A percentile compares a stretch with the other conserved stretches of the same genome.
Evolutionary conservation across 2,888 invertebrate species (phyloP).

Genomic region (Pegoplata infirma): DNA sequence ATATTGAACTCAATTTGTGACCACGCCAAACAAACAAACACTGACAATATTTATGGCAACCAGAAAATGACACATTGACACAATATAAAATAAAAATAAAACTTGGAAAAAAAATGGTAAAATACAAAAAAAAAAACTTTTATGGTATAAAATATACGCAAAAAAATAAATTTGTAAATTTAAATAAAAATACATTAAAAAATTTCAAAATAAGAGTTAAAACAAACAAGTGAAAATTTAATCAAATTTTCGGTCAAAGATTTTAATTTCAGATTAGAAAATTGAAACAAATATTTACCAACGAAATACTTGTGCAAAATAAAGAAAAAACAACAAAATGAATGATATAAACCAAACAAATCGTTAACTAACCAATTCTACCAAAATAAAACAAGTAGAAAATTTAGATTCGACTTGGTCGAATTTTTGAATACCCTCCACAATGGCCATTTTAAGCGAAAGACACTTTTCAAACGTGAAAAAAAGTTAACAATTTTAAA

Average conservation of each 20-base stretch:
- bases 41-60: slow-evolving; percentile 63
- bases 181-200: slow-evolving; percentile 12
- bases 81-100: slow-evolving; percentile 53
- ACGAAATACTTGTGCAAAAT: too few species aligned
- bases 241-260: slow-evolving; percentile 37
- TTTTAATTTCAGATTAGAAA: slow-evolving; percentile 54
- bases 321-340: background rate
- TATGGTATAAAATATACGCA: slow-evolving; percentile 23
- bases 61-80: slow-evolving; percentile 63
- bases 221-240: slow-evolving; percentile 32
- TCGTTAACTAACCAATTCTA: background rate
- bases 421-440: too few species aligned
- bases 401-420: too few species aligned
- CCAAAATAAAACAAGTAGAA: too few species aligned
- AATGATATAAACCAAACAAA: background rate
- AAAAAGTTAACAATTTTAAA: too few species aligned
- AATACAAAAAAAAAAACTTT: slow-evolving; percentile 40
- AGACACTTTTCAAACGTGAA: too few species aligned
- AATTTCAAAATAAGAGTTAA: slow-evolving; percentile 10
- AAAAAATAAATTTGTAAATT: too few species aligned
- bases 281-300: slow-evolving; percentile 34
- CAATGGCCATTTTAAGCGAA: too few species aligned
- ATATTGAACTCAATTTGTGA: slow-evolving; percentile 64
- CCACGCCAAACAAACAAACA: slow-evolving; percentile 57
- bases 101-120: slow-evolving; percentile 17